phyloP scores from a whole-genome alignment of 2,113 vertebrate genomes.

The Echinops telfairi region DNA sequence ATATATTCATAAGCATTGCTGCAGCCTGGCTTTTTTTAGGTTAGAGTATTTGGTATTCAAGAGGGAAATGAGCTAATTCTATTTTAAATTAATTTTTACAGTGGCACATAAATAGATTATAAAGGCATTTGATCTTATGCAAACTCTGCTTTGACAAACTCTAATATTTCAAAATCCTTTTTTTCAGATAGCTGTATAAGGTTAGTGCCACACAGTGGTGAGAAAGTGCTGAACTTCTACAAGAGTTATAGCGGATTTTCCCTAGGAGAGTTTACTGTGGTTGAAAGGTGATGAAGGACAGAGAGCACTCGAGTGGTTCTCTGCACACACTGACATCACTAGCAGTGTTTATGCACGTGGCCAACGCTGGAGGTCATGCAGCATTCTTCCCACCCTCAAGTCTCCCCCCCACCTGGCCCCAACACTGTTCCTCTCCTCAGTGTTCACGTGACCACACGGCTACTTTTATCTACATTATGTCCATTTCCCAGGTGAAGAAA shows the following conservation, averaged over 20 bases:
- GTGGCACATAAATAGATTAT: neutral
- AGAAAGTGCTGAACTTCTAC: neutral
- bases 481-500: too few relatives aligned
- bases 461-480: neutral
- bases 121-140: neutral
- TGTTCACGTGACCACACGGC: too few relatives aligned
- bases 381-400: too few relatives aligned
- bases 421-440: too few relatives aligned
- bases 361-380: too few relatives aligned
- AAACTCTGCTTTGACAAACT: neutral
- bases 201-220: neutral
- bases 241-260: neutral
- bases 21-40: neutral
- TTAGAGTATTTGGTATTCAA: neutral
- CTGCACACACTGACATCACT: neutral
- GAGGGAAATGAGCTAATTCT: neutral
- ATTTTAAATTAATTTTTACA: neutral
- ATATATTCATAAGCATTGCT: neutral
- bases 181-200: neutral
- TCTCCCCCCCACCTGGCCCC: too few relatives aligned
- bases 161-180: neutral
- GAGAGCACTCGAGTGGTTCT: neutral
- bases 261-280: neutral
- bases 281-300: neutral
- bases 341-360: too few relatives aligned